These are phyloP conservation scores for Tamias sibiricus DNA, from an alignment of 2,113 vertebrate species.

Conservation along the genomic window DNA sequence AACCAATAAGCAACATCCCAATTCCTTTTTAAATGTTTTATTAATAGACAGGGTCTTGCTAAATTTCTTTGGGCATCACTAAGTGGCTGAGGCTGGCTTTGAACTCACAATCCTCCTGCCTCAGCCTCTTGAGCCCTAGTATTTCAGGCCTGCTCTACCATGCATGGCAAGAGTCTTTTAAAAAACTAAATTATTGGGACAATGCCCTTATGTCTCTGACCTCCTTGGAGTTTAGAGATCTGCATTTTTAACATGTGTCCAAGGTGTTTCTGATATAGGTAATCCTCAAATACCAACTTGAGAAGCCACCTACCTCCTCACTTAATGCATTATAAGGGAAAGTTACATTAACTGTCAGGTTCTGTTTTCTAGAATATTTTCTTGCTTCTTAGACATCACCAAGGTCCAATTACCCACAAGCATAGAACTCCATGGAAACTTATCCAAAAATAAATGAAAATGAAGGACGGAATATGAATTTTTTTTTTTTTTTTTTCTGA, in stretches of 20 bases:
- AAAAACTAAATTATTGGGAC: neutral
- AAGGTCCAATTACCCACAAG: constrained; percentile 42
- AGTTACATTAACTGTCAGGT: neutral
- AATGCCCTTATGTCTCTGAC: neutral
- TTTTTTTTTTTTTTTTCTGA: constrained; percentile 44
- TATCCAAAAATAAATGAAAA: constrained; percentile 74
- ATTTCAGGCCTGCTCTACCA: too few relatives aligned
- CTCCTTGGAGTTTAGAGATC: neutral
- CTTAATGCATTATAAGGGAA: neutral
- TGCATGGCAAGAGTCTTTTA: too few relatives aligned
- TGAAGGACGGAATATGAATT: constrained; percentile 42
- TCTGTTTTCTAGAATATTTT: constrained; percentile 45
- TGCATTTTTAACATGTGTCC: neutral
- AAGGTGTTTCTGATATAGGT: neutral
- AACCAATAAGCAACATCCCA: too few relatives aligned
- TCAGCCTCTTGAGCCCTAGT: too few relatives aligned
- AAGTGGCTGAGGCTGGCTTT: too few relatives aligned
- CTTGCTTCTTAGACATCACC: neutral
- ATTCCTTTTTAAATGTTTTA: too few relatives aligned
- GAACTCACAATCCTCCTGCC: too few relatives aligned
- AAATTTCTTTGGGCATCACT: too few relatives aligned
- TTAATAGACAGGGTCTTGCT: too few relatives aligned
- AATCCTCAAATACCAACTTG: neutral
- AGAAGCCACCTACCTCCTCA: neutral
- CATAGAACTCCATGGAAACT: constrained; percentile 72